Conservation (phyloP, 2,113 vertebrate species). For the Marcusenius ussheri region DNA sequence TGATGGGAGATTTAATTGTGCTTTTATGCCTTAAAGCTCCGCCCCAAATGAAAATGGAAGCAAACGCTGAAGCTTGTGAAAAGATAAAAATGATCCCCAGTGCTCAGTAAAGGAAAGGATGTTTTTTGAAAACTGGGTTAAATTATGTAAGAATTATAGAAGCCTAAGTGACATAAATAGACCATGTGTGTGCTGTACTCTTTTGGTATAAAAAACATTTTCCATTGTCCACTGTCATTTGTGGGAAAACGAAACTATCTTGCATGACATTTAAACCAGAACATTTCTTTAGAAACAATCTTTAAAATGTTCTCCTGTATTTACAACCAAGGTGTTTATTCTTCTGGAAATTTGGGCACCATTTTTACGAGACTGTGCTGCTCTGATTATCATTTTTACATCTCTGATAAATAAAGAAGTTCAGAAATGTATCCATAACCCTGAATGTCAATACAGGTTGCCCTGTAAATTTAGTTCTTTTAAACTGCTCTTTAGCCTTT, state of each 20-base stretch:
- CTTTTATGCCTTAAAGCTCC: not conserved
- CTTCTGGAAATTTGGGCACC: not conserved
- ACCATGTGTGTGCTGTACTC: constrained; percentile 39
- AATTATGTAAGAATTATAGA: constrained; percentile 46
- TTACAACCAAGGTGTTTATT: not conserved
- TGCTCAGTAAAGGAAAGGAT: not conserved
- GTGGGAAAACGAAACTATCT: constrained; percentile 54
- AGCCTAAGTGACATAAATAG: constrained; percentile 48
- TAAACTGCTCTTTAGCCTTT: not conserved
- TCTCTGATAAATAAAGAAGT: not conserved
- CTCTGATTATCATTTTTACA: not conserved
- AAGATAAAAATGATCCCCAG: not conserved
- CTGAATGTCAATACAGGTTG: not conserved
- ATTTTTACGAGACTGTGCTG: not conserved
- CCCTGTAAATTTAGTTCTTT: not conserved
- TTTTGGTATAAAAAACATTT: constrained; percentile 46
- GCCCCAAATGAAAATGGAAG: not conserved
- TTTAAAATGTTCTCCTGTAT: not conserved
- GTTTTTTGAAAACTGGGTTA: constrained; percentile 18
- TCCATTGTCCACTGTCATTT: constrained; percentile 35
- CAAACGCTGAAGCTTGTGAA: not conserved
- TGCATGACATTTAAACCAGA: constrained; percentile 36
- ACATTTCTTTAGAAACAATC: not conserved
- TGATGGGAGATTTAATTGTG: not conserved
- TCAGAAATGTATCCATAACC: not conserved